phyloP scores from a whole-genome alignment of 2,113 vertebrate genomes.

The Salvelinus namaycush region DNA sequence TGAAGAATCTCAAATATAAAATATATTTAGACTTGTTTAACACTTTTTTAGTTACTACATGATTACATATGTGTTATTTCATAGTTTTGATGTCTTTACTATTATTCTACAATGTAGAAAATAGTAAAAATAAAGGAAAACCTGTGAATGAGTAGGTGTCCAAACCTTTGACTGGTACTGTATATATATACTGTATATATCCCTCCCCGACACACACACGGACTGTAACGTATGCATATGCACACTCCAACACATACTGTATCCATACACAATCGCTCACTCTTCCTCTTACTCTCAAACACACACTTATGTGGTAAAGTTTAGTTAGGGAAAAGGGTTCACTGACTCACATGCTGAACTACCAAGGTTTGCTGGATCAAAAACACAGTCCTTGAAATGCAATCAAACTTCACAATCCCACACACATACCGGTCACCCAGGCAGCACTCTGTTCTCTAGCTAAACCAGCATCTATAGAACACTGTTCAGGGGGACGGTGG shows the following conservation, averaged over 20 bases:
- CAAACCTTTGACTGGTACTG: no score
- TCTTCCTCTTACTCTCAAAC: neutral
- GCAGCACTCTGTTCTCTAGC: neutral
- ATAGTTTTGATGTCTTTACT: no score
- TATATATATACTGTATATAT: no score
- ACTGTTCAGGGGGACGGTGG: neutral
- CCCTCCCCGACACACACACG: no score
- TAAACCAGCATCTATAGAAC: neutral
- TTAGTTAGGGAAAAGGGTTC: neutral
- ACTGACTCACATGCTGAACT: neutral
- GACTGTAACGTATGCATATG: slow-evolving; percentile 35
- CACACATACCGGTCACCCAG: neutral
- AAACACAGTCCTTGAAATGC: neutral
- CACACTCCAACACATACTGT: slow-evolving; percentile 33
- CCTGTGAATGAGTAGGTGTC: no score
- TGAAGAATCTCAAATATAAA: no score
- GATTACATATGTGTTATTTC: no score
- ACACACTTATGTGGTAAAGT: no score
- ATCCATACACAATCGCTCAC: neutral
- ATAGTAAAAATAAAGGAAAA: no score
- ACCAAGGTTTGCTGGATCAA: neutral
- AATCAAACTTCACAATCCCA: neutral
- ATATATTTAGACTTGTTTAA: no score
- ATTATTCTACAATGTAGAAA: no score
- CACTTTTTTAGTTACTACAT: no score